Evolutionary conservation across 2,888 invertebrate genomes (phyloP).

Genomic region (Phyto melanocephala): DNA sequence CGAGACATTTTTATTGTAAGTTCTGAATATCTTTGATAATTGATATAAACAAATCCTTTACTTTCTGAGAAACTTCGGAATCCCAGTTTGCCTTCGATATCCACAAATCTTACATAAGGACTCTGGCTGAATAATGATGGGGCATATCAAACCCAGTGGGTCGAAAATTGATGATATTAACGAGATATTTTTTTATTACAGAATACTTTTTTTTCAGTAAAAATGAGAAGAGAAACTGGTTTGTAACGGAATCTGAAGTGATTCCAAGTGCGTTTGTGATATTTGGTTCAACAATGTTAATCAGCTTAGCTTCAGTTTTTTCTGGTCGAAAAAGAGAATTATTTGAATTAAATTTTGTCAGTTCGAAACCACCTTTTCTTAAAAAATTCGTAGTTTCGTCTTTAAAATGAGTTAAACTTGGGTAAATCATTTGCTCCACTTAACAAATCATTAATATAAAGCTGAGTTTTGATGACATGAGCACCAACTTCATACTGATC

Average conservation of each 20-base stretch:
- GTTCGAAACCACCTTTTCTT: no score
- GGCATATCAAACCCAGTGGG: no score
- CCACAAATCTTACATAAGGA: no score
- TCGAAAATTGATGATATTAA: constrained; percentile 29
- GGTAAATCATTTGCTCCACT: no score
- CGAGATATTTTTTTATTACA: constrained; percentile 46
- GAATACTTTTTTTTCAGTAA: background rate
- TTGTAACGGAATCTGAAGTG: constrained; percentile 34
- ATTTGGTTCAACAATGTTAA: no score
- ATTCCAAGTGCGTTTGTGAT: constrained; percentile 17
- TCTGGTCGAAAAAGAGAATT: no score
- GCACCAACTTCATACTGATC: constrained; percentile 38
- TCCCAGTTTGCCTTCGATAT: constrained; percentile 32
- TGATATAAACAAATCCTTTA: no score
- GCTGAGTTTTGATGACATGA: no score
- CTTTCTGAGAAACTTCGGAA: background rate
- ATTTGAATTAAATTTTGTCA: no score
- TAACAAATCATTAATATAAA: no score
- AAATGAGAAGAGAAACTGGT: constrained; percentile 44
- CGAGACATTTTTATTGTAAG: constrained; percentile 8
- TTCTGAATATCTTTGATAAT: constrained; percentile 15
- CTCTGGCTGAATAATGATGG: constrained; percentile 52
- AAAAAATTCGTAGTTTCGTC: no score
- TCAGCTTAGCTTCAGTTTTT: no score
- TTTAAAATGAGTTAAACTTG: constrained; percentile 24